Evolutionary conservation across 2,113 vertebrate genomes (phyloP).

Genomic region (Phrynosoma platyrhinos): DNA sequence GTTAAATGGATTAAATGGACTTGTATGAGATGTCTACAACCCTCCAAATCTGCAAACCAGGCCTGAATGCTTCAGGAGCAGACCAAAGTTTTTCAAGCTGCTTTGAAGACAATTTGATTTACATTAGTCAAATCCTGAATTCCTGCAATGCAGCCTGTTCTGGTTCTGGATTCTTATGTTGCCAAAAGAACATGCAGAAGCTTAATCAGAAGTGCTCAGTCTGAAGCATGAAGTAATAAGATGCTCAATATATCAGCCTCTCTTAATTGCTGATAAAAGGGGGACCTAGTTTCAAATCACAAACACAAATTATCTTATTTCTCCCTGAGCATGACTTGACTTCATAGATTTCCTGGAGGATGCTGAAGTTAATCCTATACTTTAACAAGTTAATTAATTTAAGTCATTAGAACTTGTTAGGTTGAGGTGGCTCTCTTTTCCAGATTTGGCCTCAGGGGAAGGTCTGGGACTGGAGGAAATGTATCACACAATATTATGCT

Average conservation of each 20-base stretch:
- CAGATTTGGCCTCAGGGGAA: too few species aligned
- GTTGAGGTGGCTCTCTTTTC: too few species aligned
- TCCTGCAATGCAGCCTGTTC: neutral
- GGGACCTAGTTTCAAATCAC: neutral
- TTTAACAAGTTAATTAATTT: too few species aligned
- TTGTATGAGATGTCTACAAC: neutral
- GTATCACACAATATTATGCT: too few species aligned
- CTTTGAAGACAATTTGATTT: too few species aligned
- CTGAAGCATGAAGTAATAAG: neutral
- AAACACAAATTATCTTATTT: too few species aligned
- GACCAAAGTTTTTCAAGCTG: neutral
- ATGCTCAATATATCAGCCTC: neutral
- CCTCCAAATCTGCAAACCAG: neutral
- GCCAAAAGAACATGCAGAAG: neutral
- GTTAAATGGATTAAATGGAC: neutral
- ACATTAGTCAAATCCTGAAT: neutral
- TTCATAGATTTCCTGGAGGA: too few species aligned
- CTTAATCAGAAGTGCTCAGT: neutral
- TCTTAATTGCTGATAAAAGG: neutral
- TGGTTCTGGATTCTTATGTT: neutral
- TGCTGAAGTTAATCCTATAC: too few species aligned
- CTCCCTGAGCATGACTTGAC: too few species aligned
- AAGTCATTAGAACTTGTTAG: too few species aligned
- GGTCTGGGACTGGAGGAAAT: too few species aligned
- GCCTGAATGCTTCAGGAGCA: neutral